A percentile compares a stretch with the other conserved stretches of the same genome.
Evolutionary conservation across 2,888 invertebrate genomes (phyloP).

Genomic region (Palloptera scutellata): DNA sequence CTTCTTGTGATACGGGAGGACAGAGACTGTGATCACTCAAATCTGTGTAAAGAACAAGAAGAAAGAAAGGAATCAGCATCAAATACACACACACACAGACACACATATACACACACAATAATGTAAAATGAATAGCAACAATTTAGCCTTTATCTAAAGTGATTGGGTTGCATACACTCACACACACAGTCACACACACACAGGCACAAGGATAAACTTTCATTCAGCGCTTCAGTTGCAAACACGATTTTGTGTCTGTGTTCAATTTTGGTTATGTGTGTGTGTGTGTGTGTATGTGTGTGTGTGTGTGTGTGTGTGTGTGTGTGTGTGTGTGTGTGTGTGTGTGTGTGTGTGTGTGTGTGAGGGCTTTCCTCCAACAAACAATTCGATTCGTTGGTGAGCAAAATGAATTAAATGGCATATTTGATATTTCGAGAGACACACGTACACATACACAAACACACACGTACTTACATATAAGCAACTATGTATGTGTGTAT

Average conservation of each 20-base stretch:
- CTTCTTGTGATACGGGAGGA: conserved; percentile 60
- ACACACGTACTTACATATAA: not conserved
- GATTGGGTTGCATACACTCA: too few relatives aligned
- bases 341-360: not conserved
- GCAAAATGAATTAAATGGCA: not conserved
- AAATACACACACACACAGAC: not conserved
- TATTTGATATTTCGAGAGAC: not conserved
- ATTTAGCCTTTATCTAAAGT: too few relatives aligned
- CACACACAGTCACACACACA: too few relatives aligned
- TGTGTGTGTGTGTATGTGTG: too few relatives aligned
- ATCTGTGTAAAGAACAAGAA: conserved; percentile 47
- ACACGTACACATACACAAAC: not conserved
- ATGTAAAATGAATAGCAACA: too few relatives aligned
- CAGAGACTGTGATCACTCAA: conserved; percentile 62
- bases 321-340: not conserved
- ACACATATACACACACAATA: too few relatives aligned
- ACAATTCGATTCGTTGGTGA: not conserved
- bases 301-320: too few relatives aligned
- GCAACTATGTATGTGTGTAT: not conserved
- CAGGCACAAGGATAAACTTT: too few relatives aligned
- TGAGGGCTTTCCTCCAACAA: not conserved
- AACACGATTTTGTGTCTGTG: too few relatives aligned
- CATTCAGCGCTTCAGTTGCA: too few relatives aligned
- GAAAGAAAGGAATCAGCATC: not conserved
- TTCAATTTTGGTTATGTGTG: too few relatives aligned